Conservation (phyloP, 2,888 invertebrate species). For the Lypha dubia region DNA sequence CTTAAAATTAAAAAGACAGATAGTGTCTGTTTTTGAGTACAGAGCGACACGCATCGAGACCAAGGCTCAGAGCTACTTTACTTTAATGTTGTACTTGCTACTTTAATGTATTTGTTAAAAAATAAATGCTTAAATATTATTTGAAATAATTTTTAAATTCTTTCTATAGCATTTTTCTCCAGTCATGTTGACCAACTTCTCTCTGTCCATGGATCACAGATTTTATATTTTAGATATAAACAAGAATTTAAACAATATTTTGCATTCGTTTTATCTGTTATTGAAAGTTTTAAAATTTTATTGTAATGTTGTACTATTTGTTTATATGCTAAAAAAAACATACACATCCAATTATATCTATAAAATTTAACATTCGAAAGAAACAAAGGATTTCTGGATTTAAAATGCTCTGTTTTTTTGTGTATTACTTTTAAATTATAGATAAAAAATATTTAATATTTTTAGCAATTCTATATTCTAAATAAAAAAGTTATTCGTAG, state of each 20-base stretch:
- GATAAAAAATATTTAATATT: no score
- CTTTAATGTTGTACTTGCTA: no score
- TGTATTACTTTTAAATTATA: no score
- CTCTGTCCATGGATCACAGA: neutral
- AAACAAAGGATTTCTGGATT: neutral
- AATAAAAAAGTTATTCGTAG: no score
- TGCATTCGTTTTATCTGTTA: conserved; percentile 22
- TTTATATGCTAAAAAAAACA: conserved; percentile 56
- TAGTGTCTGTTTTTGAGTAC: no score
- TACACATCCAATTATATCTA: conserved; percentile 31
- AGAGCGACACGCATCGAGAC: no score
- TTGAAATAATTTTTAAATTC: neutral
- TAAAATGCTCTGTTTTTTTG: no score
- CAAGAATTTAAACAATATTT: conserved; percentile 20
- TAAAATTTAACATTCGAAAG: conserved; percentile 8
- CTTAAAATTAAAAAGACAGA: no score
- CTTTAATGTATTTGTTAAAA: no score
- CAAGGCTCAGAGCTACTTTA: no score
- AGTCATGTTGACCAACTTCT: neutral
- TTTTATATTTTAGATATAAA: conserved; percentile 20
- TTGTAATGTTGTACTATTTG: conserved; percentile 47
- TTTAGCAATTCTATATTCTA: no score
- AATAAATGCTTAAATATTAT: no score
- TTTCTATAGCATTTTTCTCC: neutral
- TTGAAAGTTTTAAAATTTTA: conserved; percentile 65